Percentiles rank a stretch among this genome's conserved stretches.
These are phyloP conservation scores for Zosterops borbonicus DNA, from an alignment of 2,113 vertebrate species.

Conservation along the genomic window DNA sequence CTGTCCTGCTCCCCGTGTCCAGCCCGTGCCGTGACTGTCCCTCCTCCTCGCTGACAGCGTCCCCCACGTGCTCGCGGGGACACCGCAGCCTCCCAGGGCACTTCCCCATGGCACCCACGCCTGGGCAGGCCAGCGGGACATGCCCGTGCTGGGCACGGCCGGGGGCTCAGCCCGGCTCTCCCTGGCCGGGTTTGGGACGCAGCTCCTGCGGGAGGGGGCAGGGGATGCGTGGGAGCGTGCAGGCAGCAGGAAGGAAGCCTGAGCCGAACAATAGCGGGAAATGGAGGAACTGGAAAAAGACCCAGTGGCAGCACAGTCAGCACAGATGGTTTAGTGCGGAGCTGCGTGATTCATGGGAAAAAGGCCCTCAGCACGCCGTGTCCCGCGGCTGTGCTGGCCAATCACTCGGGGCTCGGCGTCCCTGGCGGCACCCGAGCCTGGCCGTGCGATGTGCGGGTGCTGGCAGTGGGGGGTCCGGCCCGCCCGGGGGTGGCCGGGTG, in stretches of 20 bases:
- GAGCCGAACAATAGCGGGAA: constrained; percentile 80
- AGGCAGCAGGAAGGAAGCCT: constrained; percentile 79
- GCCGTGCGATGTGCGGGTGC: rapidly evolving
- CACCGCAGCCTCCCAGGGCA: neutral
- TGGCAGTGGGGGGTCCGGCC: neutral
- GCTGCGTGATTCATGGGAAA: constrained; percentile 55
- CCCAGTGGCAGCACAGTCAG: constrained; percentile 40
- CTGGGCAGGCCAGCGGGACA: neutral
- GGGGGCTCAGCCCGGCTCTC: neutral
- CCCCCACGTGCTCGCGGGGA: neutral
- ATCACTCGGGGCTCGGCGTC: neutral
- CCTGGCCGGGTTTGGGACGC: rapidly evolving
- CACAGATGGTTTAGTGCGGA: constrained; percentile 36
- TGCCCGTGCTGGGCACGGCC: rapidly evolving
- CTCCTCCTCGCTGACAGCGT: neutral
- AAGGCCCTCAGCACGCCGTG: neutral
- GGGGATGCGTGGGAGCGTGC: constrained; percentile 55
- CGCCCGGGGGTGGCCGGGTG: neutral
- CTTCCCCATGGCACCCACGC: neutral
- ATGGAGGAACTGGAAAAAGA: constrained; percentile 73
- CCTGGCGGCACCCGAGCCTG: neutral
- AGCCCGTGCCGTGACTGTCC: neutral
- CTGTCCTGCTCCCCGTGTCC: rapidly evolving
- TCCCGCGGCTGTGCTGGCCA: neutral
- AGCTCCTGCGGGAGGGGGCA: neutral